Conservation (phyloP, 2,797 vertebrate genomes). For the Aviceda leuphotes region DNA sequence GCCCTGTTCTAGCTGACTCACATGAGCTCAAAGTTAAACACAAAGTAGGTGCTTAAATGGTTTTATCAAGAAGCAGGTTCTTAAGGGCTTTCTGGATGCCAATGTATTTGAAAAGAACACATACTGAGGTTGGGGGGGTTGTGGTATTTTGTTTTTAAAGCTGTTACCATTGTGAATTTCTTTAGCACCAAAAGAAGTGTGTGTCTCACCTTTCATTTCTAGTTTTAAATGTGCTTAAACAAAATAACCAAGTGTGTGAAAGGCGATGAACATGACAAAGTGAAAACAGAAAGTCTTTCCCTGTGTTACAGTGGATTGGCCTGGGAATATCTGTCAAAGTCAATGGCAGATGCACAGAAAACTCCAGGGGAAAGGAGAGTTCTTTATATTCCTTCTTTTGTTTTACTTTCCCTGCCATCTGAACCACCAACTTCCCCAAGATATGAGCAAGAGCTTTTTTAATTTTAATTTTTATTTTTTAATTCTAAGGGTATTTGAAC, state of each 20-base stretch:
- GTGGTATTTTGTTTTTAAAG: background rate
- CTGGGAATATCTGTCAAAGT: background rate
- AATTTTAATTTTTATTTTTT: background rate
- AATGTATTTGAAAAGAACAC: background rate
- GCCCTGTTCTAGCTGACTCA: background rate
- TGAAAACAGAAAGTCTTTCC: background rate
- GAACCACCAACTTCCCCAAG: background rate
- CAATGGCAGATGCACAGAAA: background rate
- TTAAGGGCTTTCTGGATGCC: background rate
- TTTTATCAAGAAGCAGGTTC: background rate
- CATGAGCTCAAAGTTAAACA: background rate
- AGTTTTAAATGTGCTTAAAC: background rate
- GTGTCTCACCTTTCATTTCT: background rate
- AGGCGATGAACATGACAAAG: background rate
- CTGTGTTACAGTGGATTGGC: background rate
- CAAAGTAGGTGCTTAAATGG: background rate
- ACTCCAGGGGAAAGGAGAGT: background rate
- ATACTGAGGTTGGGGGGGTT: background rate
- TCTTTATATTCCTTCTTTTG: background rate
- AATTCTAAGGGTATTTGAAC: background rate
- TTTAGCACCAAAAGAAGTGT: background rate
- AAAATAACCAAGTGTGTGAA: background rate
- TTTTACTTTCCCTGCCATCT: background rate
- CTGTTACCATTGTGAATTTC: background rate
- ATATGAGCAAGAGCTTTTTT: background rate